Evolutionary conservation across 1,140 invertebrate genomes (phyloP).

Genomic region (Hyles euphorbiae): DNA sequence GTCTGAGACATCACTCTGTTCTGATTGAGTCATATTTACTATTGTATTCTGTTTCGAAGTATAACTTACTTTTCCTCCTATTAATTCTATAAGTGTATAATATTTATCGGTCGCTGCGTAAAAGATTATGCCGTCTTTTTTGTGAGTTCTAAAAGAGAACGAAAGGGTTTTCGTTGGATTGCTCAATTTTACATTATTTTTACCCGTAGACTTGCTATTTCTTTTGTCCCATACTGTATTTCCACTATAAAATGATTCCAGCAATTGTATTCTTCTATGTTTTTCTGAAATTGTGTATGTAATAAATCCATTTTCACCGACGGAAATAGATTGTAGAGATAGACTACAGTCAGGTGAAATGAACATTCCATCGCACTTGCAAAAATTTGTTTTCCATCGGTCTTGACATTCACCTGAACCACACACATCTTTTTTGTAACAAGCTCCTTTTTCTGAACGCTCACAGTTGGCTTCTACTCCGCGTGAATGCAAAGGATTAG

Average conservation of each 20-base stretch:
- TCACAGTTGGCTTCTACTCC: conserved; percentile 86
- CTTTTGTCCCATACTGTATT: conserved; percentile 81
- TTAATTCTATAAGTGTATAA: conserved; percentile 87
- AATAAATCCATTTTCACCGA: conserved; percentile 85
- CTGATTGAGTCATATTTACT: conserved; percentile 87
- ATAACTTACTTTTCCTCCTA: conserved; percentile 83
- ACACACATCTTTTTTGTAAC: conserved; percentile 78
- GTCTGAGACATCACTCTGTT: conserved; percentile 80
- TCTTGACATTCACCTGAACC: conserved; percentile 86
- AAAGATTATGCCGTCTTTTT: conserved; percentile 85
- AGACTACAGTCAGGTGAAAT: conserved; percentile 86
- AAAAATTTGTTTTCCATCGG: conserved; percentile 85
- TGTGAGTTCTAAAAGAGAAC: conserved; percentile 88
- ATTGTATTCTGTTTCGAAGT: conserved; percentile 83
- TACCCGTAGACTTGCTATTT: conserved; percentile 42
- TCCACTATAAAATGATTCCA: conserved; percentile 85
- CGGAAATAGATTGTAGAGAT: conserved; percentile 86
- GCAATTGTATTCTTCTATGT: conserved; percentile 88
- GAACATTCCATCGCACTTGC: conserved; percentile 81
- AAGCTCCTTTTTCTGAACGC: conserved; percentile 78
- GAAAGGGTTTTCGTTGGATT: conserved; percentile 82
- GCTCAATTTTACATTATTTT: conserved; percentile 60
- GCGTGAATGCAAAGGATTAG: conserved; percentile 82
- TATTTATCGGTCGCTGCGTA: conserved; percentile 91
- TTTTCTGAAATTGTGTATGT: conserved; percentile 89